These are phyloP conservation scores for Opisthocomus hoazin DNA, from an alignment of 2,113 vertebrate genomes.

Conservation along the genomic window DNA sequence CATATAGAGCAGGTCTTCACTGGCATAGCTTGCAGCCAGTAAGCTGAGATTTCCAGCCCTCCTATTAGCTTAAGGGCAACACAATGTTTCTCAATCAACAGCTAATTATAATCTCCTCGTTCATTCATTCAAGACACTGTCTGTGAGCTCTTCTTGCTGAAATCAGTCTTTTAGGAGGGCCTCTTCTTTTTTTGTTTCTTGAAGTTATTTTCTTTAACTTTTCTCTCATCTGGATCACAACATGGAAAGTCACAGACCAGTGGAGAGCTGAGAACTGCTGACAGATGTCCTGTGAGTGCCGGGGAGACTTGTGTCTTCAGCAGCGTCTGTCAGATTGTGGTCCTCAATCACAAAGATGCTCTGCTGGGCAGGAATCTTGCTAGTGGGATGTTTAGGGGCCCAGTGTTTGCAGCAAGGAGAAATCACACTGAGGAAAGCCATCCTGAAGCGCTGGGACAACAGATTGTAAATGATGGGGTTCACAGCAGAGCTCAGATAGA, in stretches of 20 bases:
- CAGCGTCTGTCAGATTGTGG: conserved; percentile 54
- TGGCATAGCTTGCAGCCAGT: background rate
- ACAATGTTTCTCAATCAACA: background rate
- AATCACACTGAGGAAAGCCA: conserved; percentile 67
- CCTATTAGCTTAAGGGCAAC: background rate
- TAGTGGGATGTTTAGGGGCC: background rate
- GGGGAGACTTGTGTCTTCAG: conserved; percentile 49
- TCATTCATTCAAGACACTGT: background rate
- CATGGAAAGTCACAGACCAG: background rate
- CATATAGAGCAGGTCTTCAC: background rate
- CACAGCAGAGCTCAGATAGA: conserved; percentile 78
- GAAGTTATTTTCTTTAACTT: background rate
- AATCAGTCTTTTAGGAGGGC: background rate
- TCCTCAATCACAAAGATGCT: conserved; percentile 43
- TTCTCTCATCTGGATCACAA: background rate
- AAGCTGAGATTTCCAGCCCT: background rate
- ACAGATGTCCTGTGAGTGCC: conserved; percentile 47
- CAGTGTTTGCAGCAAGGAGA: conserved; percentile 54
- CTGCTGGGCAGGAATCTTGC: conserved; percentile 10
- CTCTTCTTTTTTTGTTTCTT: background rate
- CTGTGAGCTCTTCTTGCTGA: background rate
- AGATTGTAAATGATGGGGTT: conserved; percentile 81
- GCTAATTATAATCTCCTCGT: background rate
- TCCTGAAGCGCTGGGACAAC: conserved; percentile 72
- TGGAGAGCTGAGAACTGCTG: conserved; percentile 55